Base-by-base conservation (phyloP, 2,888 invertebrate genomes). In the Xanthorhoe designata region DNA sequence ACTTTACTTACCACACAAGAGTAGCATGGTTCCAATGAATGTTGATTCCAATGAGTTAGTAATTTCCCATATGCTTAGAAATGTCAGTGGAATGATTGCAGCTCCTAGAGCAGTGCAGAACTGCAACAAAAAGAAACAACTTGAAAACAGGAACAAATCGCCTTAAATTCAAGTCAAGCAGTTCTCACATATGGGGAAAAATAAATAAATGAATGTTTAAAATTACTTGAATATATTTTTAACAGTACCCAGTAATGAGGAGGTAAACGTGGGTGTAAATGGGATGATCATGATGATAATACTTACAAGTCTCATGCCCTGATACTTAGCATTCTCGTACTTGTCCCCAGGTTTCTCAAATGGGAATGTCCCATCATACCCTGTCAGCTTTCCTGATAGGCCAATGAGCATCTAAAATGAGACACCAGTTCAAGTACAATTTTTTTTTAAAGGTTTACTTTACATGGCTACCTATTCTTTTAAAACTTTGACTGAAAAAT, bases 261-360 rank as follows among this genome's bases (percentile, higher is more conserved):
- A n/a, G n/a, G n/a, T n/a, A n/a, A n/a, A n/a, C n/a, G n/a, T n/a
- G n/a, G n/a, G n/a, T n/a, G n/a, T n/a, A n/a, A n/a, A n/a, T n/a
- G n/a, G n/a, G n/a, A n/a, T n/a, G n/a, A n/a, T n/a, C n/a, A n/a
- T n/a, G n/a, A n/a, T n/a, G n/a, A n/a, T n/a, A n/a, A n/a, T n/a
- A 7, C 96, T 95, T 91, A 98, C 98, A 79, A 98, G 92, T 94
- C 99, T 95, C 99, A 99, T 99, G 73, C 99, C 99, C 76, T 98
- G 93, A 84, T 98, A 99, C 71, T 95, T 95, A 0, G 97, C 96
- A 70, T 97, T 97, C 73, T 97, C 97, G 90, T 98, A 99, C 84
- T 98, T 98, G 87, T 99, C 98, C 1, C 99, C 99, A 0, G 99
- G 99, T 88, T 98, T 98, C 78, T 98, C 97, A 93, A 99, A 99